phyloP scores from a whole-genome alignment of 2,113 vertebrate genomes.

The Laterallus jamaicensis region DNA sequence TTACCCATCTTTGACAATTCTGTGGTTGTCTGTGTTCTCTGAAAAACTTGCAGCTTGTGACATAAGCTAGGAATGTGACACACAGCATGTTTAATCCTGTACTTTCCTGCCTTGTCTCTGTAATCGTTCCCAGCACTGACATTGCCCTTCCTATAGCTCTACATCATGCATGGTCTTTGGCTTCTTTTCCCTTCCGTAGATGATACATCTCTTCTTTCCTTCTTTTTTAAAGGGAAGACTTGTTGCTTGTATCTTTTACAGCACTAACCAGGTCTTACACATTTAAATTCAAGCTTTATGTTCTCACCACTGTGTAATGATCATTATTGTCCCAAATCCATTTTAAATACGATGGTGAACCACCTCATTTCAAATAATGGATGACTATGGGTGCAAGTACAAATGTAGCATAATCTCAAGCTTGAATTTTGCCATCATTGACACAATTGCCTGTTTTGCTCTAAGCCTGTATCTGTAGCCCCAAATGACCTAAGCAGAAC shows the following conservation, averaged over 20 bases:
- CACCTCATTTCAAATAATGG: background rate
- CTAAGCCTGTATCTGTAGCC: background rate
- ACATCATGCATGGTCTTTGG: background rate
- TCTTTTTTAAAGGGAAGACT: background rate
- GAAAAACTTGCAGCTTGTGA: background rate
- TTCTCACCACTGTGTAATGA: background rate
- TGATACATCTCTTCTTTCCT: background rate
- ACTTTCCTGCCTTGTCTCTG: background rate
- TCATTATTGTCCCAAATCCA: background rate
- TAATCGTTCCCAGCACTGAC: background rate
- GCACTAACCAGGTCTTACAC: background rate
- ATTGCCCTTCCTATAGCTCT: background rate
- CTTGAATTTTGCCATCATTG: background rate
- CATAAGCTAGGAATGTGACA: background rate
- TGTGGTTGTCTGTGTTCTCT: background rate
- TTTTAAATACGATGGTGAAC: background rate
- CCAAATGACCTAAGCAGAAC: background rate
- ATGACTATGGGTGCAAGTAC: background rate
- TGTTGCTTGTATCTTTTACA: background rate
- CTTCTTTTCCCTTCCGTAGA: background rate
- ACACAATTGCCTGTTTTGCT: background rate
- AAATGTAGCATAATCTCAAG: background rate
- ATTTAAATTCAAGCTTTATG: background rate
- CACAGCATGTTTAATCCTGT: background rate
- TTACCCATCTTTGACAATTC: background rate